Evolutionary conservation across 2,888 invertebrate genomes (phyloP), one percentile per base, ranked within the genome.

Genomic region (Zootermopsis nevadensis): DNA sequence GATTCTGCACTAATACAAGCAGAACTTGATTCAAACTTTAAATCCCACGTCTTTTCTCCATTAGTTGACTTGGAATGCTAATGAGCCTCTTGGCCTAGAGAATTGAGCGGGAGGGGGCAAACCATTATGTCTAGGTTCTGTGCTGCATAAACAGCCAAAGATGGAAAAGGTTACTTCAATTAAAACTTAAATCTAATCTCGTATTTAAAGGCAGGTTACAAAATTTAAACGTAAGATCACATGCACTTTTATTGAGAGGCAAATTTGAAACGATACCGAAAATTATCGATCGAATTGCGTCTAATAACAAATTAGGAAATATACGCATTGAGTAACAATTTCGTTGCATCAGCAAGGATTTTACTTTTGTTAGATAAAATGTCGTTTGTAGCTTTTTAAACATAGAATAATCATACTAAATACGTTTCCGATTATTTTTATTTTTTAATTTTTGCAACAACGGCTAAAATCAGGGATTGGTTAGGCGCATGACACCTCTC

Each of bases 11-110:
- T 77, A 77, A 77, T 77, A 77, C 77, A 77, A 77, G 77, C 55
- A 77, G 55, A 77, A 77, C 77, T 77, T 77, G 55, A 77, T 33
- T 77, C 77, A 55, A 77, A 77, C 77, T 77, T 77, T 55, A 77
- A 83, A 83, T 48, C 69, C 82, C 55, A 67, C 53, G 77, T 55
- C 82, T 79, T 79, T 79, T 48, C 82, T 48, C 82, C 82, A 69
- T 83, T 83, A 79, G 66, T n/a, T 33, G 79, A 66, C 77, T 79
- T 77, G 82, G 67, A 79, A 69, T 77, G 82, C 77, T 79, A 83
- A 83, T 83, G 67, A 83, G 82, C 22, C 82, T 38, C 69, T 67
- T 79, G 48, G 42, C 66, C 82, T 48, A 48, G 66, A 66, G 66
- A 66, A n/a, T 8, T n/a, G 4, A 27, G 27, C 27, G 8, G 30